Percentiles rank a stretch among this genome's conserved stretches.
Conservation (phyloP, 1,140 invertebrate species). For the Proctacanthus coquilletti region DNA sequence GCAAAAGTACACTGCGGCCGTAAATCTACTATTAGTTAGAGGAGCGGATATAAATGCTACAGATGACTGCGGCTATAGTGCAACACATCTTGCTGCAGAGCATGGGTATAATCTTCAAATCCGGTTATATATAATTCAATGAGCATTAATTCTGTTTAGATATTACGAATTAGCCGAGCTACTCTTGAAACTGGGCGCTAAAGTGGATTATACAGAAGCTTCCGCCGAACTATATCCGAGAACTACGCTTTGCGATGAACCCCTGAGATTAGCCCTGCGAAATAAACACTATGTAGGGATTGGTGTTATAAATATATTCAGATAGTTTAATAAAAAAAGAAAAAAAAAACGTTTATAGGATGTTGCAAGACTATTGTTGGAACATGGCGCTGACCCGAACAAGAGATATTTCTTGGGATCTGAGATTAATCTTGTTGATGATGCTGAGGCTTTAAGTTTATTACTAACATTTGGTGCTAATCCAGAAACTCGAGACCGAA, state of each 20-base stretch:
- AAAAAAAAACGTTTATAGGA: too few species aligned
- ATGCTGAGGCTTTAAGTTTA: constrained; percentile 65
- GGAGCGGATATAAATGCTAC: constrained; percentile 69
- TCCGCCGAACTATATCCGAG: constrained; percentile 50
- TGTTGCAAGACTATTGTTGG: constrained; percentile 48
- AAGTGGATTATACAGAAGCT: constrained; percentile 58
- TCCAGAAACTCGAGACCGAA: constrained; percentile 68
- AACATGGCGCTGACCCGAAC: constrained; percentile 58
- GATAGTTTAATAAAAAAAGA: background rate
- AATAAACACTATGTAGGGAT: constrained; percentile 64
- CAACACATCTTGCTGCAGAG: constrained; percentile 72
- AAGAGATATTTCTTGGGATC: constrained; percentile 77
- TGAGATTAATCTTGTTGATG: constrained; percentile 76
- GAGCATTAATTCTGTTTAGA: constrained; percentile 19
- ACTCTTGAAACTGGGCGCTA: constrained; percentile 61
- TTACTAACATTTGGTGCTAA: constrained; percentile 70
- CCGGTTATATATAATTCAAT: constrained; percentile 1
- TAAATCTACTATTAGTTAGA: constrained; percentile 54
- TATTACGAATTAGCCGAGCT: constrained; percentile 56
- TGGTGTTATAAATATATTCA: constrained; percentile 17
- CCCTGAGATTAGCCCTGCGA: constrained; percentile 63
- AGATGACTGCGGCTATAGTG: constrained; percentile 82
- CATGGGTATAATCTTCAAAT: constrained; percentile 42
- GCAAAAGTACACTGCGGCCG: constrained; percentile 67
- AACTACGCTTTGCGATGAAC: constrained; percentile 65